Evolutionary conservation across 1,140 invertebrate species (phyloP).

Genomic region (Trichonephila clavipes): DNA sequence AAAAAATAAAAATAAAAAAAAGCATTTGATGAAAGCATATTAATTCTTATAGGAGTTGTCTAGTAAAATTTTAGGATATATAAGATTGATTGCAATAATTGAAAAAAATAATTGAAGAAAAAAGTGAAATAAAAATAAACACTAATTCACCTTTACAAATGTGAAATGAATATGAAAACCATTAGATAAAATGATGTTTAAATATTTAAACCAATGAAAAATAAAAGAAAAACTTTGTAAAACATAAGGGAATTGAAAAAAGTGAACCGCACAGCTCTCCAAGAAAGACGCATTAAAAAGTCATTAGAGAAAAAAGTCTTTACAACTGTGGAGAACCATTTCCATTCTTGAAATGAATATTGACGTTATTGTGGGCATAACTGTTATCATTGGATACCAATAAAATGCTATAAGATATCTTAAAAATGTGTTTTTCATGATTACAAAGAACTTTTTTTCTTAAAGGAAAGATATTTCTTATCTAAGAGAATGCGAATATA

Average conservation of each 20-base stretch:
- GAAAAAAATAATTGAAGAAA: not conserved
- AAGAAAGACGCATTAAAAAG: not conserved
- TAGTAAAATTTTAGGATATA: too few species aligned
- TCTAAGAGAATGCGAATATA: too few species aligned
- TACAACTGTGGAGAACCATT: not conserved
- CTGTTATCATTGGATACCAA: not conserved
- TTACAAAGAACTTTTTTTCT: too few species aligned
- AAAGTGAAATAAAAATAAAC: not conserved
- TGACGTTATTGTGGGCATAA: not conserved
- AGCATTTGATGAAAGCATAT: too few species aligned
- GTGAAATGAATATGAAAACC: not conserved
- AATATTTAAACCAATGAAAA: not conserved
- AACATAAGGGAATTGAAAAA: not conserved
- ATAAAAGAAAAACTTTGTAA: not conserved
- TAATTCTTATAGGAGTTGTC: too few species aligned
- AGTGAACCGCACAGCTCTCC: not conserved
- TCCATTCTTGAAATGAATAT: not conserved
- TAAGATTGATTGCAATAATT: too few species aligned
- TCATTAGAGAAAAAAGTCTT: not conserved
- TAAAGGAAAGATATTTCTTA: too few species aligned
- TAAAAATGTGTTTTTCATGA: too few species aligned
- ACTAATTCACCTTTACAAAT: not conserved
- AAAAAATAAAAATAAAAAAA: too few species aligned
- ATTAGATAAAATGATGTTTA: not conserved
- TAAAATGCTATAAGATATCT: not conserved